Conservation (phyloP, 1,140 invertebrate species). For the Pseudachorutes palmiensis region DNA sequence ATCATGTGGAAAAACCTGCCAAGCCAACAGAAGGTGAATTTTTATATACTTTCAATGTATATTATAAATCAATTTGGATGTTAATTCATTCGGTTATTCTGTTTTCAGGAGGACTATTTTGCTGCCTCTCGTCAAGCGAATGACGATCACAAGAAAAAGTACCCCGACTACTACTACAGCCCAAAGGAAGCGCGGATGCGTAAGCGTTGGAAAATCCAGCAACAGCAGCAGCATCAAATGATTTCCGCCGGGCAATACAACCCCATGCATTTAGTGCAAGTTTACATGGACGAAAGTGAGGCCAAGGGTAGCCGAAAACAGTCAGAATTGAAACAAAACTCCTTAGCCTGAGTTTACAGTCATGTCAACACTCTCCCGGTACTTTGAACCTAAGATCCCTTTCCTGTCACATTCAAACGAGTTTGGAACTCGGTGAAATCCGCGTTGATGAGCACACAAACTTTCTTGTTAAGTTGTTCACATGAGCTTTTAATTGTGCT, state of each 20-base stretch:
- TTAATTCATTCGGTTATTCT: no score
- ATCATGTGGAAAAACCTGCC: conserved; percentile 47
- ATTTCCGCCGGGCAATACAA: conserved; percentile 34
- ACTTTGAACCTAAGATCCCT: no score
- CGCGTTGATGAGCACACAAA: no score
- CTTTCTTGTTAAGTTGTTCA: no score
- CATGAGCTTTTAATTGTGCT: no score
- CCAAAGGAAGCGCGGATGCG: conserved; percentile 44
- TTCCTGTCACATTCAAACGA: no score
- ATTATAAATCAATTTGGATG: no score
- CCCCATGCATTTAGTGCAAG: conserved; percentile 35
- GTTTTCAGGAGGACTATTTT: conserved; percentile 51
- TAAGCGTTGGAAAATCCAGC: conserved; percentile 41
- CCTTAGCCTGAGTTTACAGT: no score
- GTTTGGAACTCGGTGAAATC: no score
- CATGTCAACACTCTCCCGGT: no score
- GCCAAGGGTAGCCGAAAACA: background rate
- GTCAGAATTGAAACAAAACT: no score
- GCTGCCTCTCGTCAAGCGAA: conserved; percentile 50
- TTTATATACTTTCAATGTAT: no score
- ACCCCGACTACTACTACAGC: conserved; percentile 50
- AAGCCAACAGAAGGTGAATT: conserved; percentile 40
- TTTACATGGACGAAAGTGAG: conserved; percentile 31
- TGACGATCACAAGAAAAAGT: conserved; percentile 55
- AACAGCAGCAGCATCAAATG: conserved; percentile 34